phyloP scores from a whole-genome alignment of 2,797 vertebrate genomes.

The Poeciliopsis presidionis region DNA sequence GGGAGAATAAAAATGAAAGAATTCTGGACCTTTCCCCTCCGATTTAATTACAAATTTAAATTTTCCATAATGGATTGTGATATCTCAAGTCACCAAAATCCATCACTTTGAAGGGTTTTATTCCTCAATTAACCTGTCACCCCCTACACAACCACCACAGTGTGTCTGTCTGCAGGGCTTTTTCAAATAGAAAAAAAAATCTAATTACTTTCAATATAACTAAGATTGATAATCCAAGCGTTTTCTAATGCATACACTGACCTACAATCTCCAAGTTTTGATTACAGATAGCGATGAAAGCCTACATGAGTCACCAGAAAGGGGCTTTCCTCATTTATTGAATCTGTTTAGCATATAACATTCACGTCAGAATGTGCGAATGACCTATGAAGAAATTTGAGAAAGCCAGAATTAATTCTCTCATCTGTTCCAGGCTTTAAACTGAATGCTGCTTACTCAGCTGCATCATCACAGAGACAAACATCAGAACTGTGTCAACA shows the following conservation, averaged over 20 bases:
- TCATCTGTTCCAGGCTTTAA: conserved; percentile 1
- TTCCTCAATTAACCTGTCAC: conserved; percentile 88
- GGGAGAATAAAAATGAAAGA: conserved; percentile 78
- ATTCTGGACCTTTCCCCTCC: conserved; percentile 75
- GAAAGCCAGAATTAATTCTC: conserved; percentile 1
- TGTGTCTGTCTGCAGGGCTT: conserved; percentile 76
- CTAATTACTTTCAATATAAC: conserved; percentile 85
- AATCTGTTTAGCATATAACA: conserved; percentile 8
- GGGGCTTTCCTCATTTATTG: conserved; percentile 12
- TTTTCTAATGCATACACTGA: conserved; percentile 34
- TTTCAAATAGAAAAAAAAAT: conserved; percentile 81
- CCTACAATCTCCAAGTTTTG: conserved; percentile 43
- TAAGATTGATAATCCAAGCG: conserved; percentile 78
- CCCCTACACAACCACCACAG: conserved; percentile 63
- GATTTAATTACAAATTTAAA: conserved; percentile 88
- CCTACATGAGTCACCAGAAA: conserved; percentile 11
- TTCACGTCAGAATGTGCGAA: conserved; percentile 1
- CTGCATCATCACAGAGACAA: not conserved
- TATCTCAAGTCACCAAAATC: conserved; percentile 89
- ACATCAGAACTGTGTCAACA: not conserved
- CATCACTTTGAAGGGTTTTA: conserved; percentile 88
- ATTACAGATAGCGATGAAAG: conserved; percentile 23
- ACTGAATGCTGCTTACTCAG: not conserved
- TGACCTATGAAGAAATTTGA: not conserved
- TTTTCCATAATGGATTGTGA: conserved; percentile 86